Percentiles rank a stretch among this genome's conserved stretches.
Conservation (phyloP, 2,888 invertebrate genomes). For the Syrphus vitripennis region DNA sequence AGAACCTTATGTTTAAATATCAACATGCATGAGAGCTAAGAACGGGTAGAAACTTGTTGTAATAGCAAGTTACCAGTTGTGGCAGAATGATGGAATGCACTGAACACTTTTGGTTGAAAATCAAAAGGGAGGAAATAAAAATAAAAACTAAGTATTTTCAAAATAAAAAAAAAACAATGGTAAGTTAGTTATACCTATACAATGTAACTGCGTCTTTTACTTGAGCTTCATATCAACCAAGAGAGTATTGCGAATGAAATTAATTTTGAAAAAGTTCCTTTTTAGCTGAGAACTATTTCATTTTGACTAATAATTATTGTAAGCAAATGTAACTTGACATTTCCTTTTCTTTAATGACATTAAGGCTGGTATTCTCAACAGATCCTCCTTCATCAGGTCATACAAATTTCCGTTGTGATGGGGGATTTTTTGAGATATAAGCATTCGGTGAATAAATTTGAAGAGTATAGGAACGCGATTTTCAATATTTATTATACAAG, state of each 20-base stretch:
- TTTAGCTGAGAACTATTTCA: slow-evolving; percentile 19
- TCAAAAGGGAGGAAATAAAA: not conserved
- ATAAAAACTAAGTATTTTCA: not conserved
- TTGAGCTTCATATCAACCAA: slow-evolving; percentile 37
- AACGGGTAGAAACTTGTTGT: not conserved
- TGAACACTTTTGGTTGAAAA: slow-evolving; percentile 29
- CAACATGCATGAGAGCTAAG: slow-evolving; percentile 21
- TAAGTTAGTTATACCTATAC: not conserved
- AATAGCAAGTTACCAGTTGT: slow-evolving; percentile 7
- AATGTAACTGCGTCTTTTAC: too few species aligned
- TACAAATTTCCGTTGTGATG: too few species aligned
- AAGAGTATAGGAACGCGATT: too few species aligned
- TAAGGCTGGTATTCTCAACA: too few species aligned
- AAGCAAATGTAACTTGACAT: too few species aligned
- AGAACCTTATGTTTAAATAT: slow-evolving; percentile 43
- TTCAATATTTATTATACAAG: too few species aligned
- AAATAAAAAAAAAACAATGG: not conserved
- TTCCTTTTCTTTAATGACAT: too few species aligned
- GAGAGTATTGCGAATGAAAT: slow-evolving; percentile 42
- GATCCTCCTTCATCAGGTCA: too few species aligned
- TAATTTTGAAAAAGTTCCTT: slow-evolving; percentile 58
- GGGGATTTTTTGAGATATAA: too few species aligned
- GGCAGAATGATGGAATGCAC: slow-evolving; percentile 3
- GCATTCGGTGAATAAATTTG: too few species aligned
- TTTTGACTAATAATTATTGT: too few species aligned